Evolutionary conservation across 1,140 invertebrate species (phyloP).

Genomic region (Campodea augens): DNA sequence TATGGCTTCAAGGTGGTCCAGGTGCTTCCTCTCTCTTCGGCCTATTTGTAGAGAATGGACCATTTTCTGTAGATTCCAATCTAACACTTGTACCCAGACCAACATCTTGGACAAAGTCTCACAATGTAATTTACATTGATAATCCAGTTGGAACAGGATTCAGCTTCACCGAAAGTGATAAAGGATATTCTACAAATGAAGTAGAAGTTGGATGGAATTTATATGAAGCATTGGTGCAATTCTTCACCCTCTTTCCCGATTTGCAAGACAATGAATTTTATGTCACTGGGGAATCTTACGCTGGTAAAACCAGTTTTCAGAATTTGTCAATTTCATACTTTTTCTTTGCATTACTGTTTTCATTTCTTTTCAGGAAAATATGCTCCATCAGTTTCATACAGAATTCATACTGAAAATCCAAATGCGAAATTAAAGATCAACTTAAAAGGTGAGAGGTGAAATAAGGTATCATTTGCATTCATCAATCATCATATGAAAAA

Average conservation of each 20-base stretch:
- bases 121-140: conserved; percentile 65
- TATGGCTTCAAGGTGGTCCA: conserved; percentile 67
- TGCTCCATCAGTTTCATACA: conserved; percentile 53
- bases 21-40: conserved; percentile 60
- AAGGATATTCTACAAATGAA: conserved; percentile 41
- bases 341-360: neutral
- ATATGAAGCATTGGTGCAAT: conserved; percentile 42
- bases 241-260: conserved; percentile 51
- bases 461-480: too few relatives aligned
- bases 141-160: conserved; percentile 66
- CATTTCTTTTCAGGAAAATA: conserved; percentile 34
- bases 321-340: neutral
- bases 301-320: conserved; percentile 28
- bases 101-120: conserved; percentile 50
- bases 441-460: conserved; percentile 43
- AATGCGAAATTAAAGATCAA: conserved; percentile 38
- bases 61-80: conserved; percentile 39
- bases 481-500: too few relatives aligned
- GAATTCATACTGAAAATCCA: conserved; percentile 48
- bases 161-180: conserved; percentile 44
- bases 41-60: conserved; percentile 64
- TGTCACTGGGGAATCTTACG: conserved; percentile 74
- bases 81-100: conserved; percentile 36
- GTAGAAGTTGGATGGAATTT: conserved; percentile 42
- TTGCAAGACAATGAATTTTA: conserved; percentile 43